phyloP scores from a whole-genome alignment of 1,140 invertebrate genomes.

The Frieseomelitta varia region DNA sequence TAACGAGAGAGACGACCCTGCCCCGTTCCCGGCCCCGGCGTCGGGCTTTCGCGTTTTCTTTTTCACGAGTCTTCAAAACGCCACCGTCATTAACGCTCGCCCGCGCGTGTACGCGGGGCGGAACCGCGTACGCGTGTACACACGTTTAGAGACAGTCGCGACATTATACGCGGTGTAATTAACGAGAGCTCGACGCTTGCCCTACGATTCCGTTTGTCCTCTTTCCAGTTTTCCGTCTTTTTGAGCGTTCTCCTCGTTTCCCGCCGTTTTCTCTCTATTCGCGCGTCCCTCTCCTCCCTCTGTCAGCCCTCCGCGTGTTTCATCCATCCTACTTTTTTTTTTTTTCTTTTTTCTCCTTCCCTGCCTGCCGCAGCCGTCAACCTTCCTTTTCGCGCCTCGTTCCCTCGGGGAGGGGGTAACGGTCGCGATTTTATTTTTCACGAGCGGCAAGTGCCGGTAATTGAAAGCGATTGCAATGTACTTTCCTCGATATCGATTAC shows the following conservation, averaged over 20 bases:
- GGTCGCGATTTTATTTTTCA: slow-evolving; percentile 22
- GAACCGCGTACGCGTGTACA: background rate
- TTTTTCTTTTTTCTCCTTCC: too few species aligned
- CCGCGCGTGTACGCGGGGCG: slow-evolving; percentile 8
- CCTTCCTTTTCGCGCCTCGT: too few species aligned
- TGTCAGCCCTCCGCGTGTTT: background rate
- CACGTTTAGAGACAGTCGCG: slow-evolving; percentile 20
- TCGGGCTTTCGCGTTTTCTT: slow-evolving; percentile 30
- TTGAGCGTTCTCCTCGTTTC: background rate
- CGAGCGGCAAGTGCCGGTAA: slow-evolving; percentile 10
- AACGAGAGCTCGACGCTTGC: slow-evolving; percentile 29
- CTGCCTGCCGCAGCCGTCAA: background rate
- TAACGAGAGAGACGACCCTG: slow-evolving; percentile 34
- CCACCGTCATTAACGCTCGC: slow-evolving; percentile 48
- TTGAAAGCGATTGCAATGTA: slow-evolving; percentile 32
- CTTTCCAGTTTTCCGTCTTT: slow-evolving; percentile 21
- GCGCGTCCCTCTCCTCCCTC: background rate
- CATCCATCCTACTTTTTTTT: background rate
- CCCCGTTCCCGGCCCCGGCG: background rate
- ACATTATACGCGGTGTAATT: slow-evolving; percentile 53
- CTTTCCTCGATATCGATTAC: slow-evolving; percentile 40
- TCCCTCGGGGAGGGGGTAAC: background rate
- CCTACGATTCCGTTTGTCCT: slow-evolving; percentile 41
- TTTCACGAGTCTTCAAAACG: background rate
- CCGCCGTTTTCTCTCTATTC: background rate